Evolutionary conservation across 2,797 vertebrate genomes (phyloP).

Genomic region (Prionace glauca): DNA sequence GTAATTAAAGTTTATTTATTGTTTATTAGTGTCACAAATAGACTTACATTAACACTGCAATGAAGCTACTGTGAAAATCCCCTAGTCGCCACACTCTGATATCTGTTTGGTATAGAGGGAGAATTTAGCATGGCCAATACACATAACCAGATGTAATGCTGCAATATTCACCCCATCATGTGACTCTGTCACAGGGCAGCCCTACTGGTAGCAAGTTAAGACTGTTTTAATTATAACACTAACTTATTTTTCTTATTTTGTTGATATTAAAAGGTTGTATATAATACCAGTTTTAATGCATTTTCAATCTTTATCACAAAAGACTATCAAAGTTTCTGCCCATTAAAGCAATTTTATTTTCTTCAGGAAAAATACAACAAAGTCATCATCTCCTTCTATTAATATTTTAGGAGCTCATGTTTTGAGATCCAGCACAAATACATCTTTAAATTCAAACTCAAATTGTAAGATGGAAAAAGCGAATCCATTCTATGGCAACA

Average conservation of each 20-base stretch:
- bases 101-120: too few relatives aligned
- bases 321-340: background rate
- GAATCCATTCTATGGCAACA: background rate
- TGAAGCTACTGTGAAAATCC: too few relatives aligned
- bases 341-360: background rate
- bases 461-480: background rate
- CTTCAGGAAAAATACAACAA: background rate
- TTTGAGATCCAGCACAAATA: background rate
- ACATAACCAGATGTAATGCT: too few relatives aligned
- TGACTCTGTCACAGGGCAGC: background rate
- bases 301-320: background rate
- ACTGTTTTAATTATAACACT: background rate
- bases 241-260: background rate
- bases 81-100: too few relatives aligned
- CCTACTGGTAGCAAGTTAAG: background rate
- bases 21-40: too few relatives aligned
- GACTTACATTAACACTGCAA: too few relatives aligned
- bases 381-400: background rate
- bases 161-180: background rate
- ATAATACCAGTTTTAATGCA: background rate
- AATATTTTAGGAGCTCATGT: background rate
- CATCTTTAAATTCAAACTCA: background rate
- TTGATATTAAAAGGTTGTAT: background rate
- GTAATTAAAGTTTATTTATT: too few relatives aligned
- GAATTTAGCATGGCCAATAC: too few relatives aligned